Evolutionary conservation across 2,888 invertebrate genomes (phyloP).

Genomic region (Nymphalis urticae): DNA sequence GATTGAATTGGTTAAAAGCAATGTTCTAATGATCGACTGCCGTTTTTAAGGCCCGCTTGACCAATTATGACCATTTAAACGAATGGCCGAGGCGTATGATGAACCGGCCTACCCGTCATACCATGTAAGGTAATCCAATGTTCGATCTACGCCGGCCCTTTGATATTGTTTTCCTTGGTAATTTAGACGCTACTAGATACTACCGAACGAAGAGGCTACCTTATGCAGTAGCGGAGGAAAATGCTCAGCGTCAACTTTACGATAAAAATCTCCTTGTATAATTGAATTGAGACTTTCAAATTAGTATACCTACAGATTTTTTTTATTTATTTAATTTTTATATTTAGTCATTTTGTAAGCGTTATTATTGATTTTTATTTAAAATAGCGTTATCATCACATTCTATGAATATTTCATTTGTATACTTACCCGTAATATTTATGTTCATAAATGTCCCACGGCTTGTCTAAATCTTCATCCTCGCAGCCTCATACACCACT

Average conservation of each 20-base stretch:
- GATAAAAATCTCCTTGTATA: slow-evolving; percentile 25
- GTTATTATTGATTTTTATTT: background rate
- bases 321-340: background rate
- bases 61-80: slow-evolving; percentile 78
- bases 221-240: slow-evolving; percentile 28
- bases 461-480: no score
- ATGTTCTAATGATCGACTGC: slow-evolving; percentile 65
- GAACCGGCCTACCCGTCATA: slow-evolving; percentile 63
- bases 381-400: no score
- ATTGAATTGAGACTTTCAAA: slow-evolving; percentile 17
- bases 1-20: slow-evolving; percentile 35
- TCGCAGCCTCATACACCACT: no score
- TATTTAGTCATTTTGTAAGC: background rate
- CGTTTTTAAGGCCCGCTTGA: slow-evolving; percentile 62
- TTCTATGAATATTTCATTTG: no score
- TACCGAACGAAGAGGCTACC: slow-evolving; percentile 37
- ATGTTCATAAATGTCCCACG: no score
- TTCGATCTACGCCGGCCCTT: slow-evolving; percentile 65
- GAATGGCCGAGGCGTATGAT: slow-evolving; percentile 64
- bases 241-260: slow-evolving; percentile 15
- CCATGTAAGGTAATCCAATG: slow-evolving; percentile 73
- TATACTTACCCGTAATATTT: no score
- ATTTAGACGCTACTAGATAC: slow-evolving; percentile 62
- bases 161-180: slow-evolving; percentile 65
- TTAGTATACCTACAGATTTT: background rate